Conservation (phyloP, 2,797 vertebrate genomes). For the Enteromius fasciolatus region DNA sequence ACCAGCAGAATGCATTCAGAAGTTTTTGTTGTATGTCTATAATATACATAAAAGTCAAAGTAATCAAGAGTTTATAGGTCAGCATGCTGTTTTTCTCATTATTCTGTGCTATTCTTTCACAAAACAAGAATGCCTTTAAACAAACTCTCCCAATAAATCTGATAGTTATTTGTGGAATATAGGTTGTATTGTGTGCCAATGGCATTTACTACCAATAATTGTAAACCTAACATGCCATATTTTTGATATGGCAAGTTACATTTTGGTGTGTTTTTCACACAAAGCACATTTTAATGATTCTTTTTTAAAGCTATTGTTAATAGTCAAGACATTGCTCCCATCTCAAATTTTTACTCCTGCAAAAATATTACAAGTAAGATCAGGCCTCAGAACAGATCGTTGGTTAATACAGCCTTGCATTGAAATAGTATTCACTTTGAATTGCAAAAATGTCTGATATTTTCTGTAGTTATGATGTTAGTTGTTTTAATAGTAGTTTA, state of each 20-base stretch:
- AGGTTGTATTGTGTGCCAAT: not conserved
- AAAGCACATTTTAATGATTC: not conserved
- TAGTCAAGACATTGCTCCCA: no score
- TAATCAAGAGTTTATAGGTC: conserved; percentile 6
- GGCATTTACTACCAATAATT: not conserved
- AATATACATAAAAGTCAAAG: conserved; percentile 11
- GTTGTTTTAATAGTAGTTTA: not conserved
- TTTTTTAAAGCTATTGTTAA: no score
- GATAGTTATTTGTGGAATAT: not conserved
- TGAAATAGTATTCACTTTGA: not conserved
- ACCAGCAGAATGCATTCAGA: conserved; percentile 43
- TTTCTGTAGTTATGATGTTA: not conserved
- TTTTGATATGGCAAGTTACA: not conserved
- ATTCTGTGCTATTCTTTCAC: not conserved
- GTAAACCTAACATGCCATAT: not conserved
- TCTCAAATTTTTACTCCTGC: not conserved
- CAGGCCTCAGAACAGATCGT: not conserved
- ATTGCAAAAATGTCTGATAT: not conserved
- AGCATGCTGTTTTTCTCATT: not conserved
- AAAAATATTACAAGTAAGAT: not conserved
- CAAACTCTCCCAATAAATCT: not conserved
- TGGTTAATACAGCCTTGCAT: not conserved
- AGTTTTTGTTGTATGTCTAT: not conserved
- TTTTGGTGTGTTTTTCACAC: not conserved
- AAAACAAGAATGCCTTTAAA: not conserved